Evolutionary conservation across 2,888 invertebrate genomes (phyloP).

Genomic region (Stegana nigrithorax): DNA sequence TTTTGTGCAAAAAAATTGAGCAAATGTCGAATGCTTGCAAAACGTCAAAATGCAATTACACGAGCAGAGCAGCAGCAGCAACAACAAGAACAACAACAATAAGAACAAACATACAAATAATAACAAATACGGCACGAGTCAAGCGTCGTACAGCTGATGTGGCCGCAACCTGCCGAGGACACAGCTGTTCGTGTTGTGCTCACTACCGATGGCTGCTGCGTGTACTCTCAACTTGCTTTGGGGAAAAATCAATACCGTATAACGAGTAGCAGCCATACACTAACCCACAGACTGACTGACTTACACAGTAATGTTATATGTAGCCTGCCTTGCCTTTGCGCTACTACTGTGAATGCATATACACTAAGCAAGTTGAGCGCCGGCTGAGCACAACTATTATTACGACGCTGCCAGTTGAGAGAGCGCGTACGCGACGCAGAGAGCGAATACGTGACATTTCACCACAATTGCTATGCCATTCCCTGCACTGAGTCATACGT

Average conservation of each 20-base stretch:
- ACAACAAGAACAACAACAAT: not conserved
- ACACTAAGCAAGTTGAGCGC: not conserved
- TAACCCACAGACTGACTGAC: not conserved
- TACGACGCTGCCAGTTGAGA: not conserved
- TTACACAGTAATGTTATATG: not conserved
- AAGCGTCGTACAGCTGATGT: not conserved
- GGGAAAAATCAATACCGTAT: constrained; percentile 3
- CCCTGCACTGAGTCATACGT: no score
- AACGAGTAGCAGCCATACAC: no score
- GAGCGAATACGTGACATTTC: no score
- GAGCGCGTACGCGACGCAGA: not conserved
- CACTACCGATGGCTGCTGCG: not conserved
- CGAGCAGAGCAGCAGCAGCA: not conserved
- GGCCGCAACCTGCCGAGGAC: constrained; percentile 1
- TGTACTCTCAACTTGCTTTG: not conserved
- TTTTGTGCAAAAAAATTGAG: not conserved
- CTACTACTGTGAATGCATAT: constrained; percentile 6
- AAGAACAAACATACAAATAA: not conserved
- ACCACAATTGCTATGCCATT: no score
- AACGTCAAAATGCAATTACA: constrained; percentile 10
- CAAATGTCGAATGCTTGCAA: not conserved
- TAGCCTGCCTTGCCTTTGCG: not conserved
- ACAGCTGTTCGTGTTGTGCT: constrained; percentile 8
- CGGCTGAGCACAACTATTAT: not conserved
- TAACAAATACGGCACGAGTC: not conserved